Evolutionary conservation across 2,888 invertebrate genomes (phyloP).

Genomic region (Cyclophora punctaria): DNA sequence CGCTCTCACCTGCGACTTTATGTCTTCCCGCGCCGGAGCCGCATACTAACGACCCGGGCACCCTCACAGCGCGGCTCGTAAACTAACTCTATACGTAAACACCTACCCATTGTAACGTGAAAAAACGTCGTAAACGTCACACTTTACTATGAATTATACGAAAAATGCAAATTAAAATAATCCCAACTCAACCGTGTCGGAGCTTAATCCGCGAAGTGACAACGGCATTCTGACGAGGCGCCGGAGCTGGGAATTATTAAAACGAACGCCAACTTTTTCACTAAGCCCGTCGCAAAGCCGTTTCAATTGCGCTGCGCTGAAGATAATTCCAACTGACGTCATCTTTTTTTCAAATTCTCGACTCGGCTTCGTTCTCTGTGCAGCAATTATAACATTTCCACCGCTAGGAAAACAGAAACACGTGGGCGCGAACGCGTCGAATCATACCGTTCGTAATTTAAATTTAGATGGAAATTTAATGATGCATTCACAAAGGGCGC

Average conservation of each 20-base stretch:
- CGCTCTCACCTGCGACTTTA: slow-evolving; percentile 65
- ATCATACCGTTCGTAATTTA: slow-evolving; percentile 71
- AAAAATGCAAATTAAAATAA: slow-evolving; percentile 74
- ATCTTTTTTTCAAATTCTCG: slow-evolving; percentile 73
- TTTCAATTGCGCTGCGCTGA: slow-evolving; percentile 76
- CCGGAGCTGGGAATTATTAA: slow-evolving; percentile 75
- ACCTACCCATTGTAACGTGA: slow-evolving; percentile 33
- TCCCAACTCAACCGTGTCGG: slow-evolving; percentile 73
- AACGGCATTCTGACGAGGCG: slow-evolving; percentile 76
- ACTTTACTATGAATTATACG: slow-evolving; percentile 51
- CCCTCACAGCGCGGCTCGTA: slow-evolving; percentile 49
- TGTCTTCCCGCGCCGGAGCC: slow-evolving; percentile 51
- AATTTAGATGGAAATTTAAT: slow-evolving; percentile 76
- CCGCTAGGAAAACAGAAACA: slow-evolving; percentile 74
- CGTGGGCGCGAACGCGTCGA: slow-evolving; percentile 65
- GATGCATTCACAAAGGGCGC: slow-evolving; percentile 75
- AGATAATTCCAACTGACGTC: slow-evolving; percentile 75
- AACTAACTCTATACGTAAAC: slow-evolving; percentile 43
- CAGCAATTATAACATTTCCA: slow-evolving; percentile 75
- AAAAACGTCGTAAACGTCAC: slow-evolving; percentile 35
- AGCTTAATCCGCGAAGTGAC: slow-evolving; percentile 75
- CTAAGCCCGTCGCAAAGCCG: slow-evolving; percentile 75
- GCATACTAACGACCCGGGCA: slow-evolving; percentile 60
- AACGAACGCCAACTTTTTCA: slow-evolving; percentile 76
- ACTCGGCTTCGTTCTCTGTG: slow-evolving; percentile 70